These are phyloP conservation scores for Aphaenogaster ashmeadi DNA, from an alignment of 1,140 invertebrate genomes.

Conservation along the genomic window DNA sequence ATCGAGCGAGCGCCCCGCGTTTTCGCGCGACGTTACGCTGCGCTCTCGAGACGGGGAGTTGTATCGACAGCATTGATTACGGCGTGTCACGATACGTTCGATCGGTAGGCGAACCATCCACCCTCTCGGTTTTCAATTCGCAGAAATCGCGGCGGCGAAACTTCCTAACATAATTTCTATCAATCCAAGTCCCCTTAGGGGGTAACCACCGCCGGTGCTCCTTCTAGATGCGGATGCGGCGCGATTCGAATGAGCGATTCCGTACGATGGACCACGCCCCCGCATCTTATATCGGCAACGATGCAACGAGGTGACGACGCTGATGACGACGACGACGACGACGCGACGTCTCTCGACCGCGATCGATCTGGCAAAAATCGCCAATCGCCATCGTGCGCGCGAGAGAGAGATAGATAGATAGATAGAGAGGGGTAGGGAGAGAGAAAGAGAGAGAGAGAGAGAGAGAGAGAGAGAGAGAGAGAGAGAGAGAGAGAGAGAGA, in stretches of 20 bases:
- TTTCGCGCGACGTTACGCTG: neutral
- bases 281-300: constrained; percentile 59
- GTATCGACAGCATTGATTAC: neutral
- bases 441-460: neutral
- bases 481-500: constrained; percentile 13
- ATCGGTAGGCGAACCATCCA: neutral
- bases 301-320: constrained; percentile 25
- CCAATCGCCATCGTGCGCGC: constrained; percentile 3
- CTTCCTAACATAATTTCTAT: constrained; percentile 11
- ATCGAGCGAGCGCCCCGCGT: neutral
- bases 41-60: neutral
- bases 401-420: neutral
- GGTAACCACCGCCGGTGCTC: neutral
- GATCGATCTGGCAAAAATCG: constrained; percentile 77
- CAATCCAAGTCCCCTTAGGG: neutral
- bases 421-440: neutral
- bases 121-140: neutral
- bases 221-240: neutral
- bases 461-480: constrained; percentile 26
- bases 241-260: constrained; percentile 53
- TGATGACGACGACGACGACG: neutral
- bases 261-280: constrained; percentile 74
- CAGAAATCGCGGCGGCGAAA: neutral
- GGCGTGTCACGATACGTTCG: neutral
- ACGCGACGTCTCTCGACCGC: constrained; percentile 52